Evolutionary conservation across 1,140 invertebrate genomes (phyloP).

Genomic region (Calephelis nemesis): DNA sequence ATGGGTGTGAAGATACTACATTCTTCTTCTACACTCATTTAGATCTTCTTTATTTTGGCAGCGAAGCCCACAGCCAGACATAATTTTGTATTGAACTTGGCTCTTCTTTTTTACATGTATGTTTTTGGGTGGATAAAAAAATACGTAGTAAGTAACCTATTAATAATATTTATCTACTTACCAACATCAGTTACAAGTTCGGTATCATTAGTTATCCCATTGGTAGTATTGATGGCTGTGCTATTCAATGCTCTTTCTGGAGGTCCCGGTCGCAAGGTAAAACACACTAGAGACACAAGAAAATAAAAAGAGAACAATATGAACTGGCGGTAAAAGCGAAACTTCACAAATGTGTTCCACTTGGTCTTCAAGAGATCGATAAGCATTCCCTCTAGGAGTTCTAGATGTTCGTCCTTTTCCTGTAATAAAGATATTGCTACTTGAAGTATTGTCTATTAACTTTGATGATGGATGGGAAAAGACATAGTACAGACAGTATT

Average conservation of each 20-base stretch:
- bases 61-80: too few species aligned
- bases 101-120: too few species aligned
- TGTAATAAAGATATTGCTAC: slow-evolving; percentile 60
- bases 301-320: slow-evolving; percentile 95
- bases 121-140: too few species aligned
- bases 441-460: background rate
- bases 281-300: slow-evolving; percentile 90
- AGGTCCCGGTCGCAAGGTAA: slow-evolving; percentile 91
- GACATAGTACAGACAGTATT: too few species aligned
- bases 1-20: too few species aligned
- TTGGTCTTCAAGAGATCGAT: slow-evolving; percentile 97
- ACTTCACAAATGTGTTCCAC: slow-evolving; percentile 98
- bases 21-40: too few species aligned
- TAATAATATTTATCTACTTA: slow-evolving; percentile 32
- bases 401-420: slow-evolving; percentile 96
- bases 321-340: slow-evolving; percentile 95
- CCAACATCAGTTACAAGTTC: slow-evolving; percentile 50
- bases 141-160: too few species aligned
- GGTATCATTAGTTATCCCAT: slow-evolving; percentile 45
- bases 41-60: too few species aligned
- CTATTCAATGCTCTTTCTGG: slow-evolving; percentile 59
- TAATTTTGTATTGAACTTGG: too few species aligned
- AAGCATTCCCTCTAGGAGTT: slow-evolving; percentile 96
- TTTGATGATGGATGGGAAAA: too few species aligned
- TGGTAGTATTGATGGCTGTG: slow-evolving; percentile 53